phyloP scores from a whole-genome alignment of 2,797 vertebrate species.

The Aplochiton taeniatus region DNA sequence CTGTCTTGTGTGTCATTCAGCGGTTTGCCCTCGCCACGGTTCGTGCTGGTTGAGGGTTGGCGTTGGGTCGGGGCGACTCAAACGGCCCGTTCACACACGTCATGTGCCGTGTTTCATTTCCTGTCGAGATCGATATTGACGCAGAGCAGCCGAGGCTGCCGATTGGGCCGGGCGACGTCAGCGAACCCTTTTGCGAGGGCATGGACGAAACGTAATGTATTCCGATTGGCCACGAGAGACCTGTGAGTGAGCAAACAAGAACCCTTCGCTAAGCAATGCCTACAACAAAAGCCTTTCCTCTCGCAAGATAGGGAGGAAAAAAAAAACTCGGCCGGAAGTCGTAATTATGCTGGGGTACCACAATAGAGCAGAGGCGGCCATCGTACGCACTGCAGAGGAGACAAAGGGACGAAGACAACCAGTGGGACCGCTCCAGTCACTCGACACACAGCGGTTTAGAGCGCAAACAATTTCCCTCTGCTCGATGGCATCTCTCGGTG shows the following conservation, averaged over 20 bases:
- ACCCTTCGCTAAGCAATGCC: no score
- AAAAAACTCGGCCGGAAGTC: no score
- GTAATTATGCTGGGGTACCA: no score
- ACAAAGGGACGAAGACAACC: conserved; percentile 45
- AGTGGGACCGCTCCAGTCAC: conserved; percentile 41
- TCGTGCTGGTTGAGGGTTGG: no score
- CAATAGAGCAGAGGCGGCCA: no score
- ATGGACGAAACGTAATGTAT: no score
- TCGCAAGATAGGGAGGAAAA: no score
- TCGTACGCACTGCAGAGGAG: conserved; percentile 27
- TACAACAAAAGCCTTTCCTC: background rate
- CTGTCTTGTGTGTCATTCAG: no score
- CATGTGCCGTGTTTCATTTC: conserved; percentile 7
- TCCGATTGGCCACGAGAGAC: no score
- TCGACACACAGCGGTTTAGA: conserved; percentile 36
- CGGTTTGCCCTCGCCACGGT: no score
- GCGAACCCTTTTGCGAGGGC: background rate
- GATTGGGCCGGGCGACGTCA: background rate
- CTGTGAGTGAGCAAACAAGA: no score
- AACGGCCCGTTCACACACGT: background rate
- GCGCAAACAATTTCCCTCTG: conserved; percentile 42
- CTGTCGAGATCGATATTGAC: conserved; percentile 22
- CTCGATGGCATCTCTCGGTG: conserved; percentile 44
- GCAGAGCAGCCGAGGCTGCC: conserved; percentile 20
- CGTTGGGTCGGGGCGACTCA: no score